Evolutionary conservation across 1,140 invertebrate genomes (phyloP).

Genomic region (Orchestia grillus): DNA sequence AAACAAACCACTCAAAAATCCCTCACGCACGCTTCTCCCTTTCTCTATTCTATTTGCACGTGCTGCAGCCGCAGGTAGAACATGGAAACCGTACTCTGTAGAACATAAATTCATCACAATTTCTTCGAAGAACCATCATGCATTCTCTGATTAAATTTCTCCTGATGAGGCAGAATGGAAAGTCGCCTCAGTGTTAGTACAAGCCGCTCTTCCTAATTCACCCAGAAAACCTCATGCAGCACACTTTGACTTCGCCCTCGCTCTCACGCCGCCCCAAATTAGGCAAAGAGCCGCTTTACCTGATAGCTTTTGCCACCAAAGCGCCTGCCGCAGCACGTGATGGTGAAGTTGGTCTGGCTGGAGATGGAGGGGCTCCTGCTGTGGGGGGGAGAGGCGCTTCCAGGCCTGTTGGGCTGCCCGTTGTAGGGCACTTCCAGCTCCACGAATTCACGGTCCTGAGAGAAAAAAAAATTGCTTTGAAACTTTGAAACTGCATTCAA

Average conservation of each 20-base stretch:
- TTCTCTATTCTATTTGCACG: too few species aligned
- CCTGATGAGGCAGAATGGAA: not conserved
- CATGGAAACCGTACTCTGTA: too few species aligned
- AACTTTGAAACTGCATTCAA: too few species aligned
- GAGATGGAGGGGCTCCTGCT: slow-evolving; percentile 66
- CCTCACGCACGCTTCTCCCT: too few species aligned
- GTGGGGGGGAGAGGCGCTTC: slow-evolving; percentile 66
- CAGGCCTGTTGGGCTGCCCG: slow-evolving; percentile 88
- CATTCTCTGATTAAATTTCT: not conserved
- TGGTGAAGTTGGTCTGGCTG: slow-evolving; percentile 66
- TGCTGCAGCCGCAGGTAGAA: too few species aligned
- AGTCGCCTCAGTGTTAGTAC: not conserved
- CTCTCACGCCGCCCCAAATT: not conserved
- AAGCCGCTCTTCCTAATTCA: too few species aligned
- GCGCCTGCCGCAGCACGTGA: slow-evolving; percentile 67
- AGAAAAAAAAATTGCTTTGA: slow-evolving; percentile 59
- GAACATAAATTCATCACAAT: not conserved
- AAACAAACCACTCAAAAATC: too few species aligned
- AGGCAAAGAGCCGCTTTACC: slow-evolving; percentile 52
- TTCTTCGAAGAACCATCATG: not conserved
- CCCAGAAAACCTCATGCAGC: too few species aligned
- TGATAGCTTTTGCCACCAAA: slow-evolving; percentile 67
- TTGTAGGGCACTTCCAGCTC: slow-evolving; percentile 96
- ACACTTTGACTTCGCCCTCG: not conserved
- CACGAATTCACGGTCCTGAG: slow-evolving; percentile 95